phyloP scores from a whole-genome alignment of 2,113 vertebrate genomes.

The Chloropsis cyanopogon region DNA sequence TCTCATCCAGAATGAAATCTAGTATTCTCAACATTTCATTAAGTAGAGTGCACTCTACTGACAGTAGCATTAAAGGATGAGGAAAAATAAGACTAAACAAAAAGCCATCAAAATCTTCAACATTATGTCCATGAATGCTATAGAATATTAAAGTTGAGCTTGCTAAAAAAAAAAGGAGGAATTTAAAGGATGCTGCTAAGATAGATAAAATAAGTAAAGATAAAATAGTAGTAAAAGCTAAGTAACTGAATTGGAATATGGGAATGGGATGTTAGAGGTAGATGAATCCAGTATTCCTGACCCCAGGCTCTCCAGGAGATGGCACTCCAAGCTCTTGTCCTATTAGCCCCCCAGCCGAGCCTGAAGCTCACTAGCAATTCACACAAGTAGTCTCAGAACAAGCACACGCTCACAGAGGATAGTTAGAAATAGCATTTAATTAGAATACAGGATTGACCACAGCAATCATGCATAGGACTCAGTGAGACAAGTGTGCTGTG shows the following conservation, averaged over 20 bases:
- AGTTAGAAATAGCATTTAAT: not conserved
- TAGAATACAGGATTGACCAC: not conserved
- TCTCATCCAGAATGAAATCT: not conserved
- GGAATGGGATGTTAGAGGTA: not conserved
- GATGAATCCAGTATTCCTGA: not conserved
- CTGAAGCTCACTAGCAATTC: not conserved
- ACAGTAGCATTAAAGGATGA: not conserved
- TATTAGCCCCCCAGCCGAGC: not conserved
- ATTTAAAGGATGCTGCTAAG: not conserved
- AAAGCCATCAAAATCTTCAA: not conserved
- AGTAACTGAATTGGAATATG: not conserved
- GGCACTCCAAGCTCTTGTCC: not conserved
- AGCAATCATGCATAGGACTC: not conserved
- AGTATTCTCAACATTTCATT: not conserved
- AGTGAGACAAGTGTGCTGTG: not conserved
- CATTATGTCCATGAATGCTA: not conserved
- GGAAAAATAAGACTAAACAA: not conserved
- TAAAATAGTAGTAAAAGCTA: not conserved
- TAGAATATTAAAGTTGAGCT: not conserved
- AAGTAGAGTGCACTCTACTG: not conserved
- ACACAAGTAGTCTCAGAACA: not conserved
- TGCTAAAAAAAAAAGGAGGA: not conserved
- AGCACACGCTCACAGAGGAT: not conserved
- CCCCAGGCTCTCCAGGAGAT: not conserved
- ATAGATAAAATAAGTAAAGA: not conserved